A percentile compares a stretch with the other conserved stretches of the same genome.
phyloP scores from a whole-genome alignment of 1,140 invertebrate genomes.

The Solenopsis fugax region DNA sequence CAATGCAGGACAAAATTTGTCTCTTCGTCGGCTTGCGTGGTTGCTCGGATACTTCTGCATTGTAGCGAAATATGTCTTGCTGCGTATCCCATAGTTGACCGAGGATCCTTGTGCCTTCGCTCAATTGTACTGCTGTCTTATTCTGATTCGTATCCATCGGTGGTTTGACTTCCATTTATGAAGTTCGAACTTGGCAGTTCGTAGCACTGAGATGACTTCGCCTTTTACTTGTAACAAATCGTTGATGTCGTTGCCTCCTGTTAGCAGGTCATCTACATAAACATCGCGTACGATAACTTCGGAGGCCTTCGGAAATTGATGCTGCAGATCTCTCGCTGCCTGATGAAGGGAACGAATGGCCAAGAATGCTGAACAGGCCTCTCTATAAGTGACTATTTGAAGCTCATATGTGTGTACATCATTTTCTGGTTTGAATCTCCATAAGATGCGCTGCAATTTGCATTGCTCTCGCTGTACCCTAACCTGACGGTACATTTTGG shows the following conservation, averaged over 20 bases:
- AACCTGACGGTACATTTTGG: conserved; percentile 45
- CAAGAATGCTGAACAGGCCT: conserved; percentile 79
- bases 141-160: too few species aligned
- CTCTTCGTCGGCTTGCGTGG: background rate
- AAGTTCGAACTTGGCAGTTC: background rate
- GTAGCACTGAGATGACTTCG: background rate
- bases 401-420: conserved; percentile 73
- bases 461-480: background rate
- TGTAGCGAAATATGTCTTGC: background rate
- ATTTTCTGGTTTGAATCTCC: conserved; percentile 63
- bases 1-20: background rate
- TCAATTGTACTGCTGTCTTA: too few species aligned
- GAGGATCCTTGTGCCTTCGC: background rate
- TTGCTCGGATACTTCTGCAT: fast-evolving
- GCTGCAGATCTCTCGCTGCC: conserved; percentile 72
- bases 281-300: conserved; percentile 80
- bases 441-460: conserved; percentile 1
- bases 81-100: background rate
- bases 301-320: conserved; percentile 68
- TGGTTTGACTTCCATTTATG: conserved; percentile 9
- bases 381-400: conserved; percentile 77
- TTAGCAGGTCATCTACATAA: conserved; percentile 86
- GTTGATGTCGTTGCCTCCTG: conserved; percentile 73
- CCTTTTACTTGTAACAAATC: background rate
- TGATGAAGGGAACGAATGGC: conserved; percentile 77